Conservation (phyloP, 1,140 invertebrate genomes). For the Bicyclus anynana region DNA sequence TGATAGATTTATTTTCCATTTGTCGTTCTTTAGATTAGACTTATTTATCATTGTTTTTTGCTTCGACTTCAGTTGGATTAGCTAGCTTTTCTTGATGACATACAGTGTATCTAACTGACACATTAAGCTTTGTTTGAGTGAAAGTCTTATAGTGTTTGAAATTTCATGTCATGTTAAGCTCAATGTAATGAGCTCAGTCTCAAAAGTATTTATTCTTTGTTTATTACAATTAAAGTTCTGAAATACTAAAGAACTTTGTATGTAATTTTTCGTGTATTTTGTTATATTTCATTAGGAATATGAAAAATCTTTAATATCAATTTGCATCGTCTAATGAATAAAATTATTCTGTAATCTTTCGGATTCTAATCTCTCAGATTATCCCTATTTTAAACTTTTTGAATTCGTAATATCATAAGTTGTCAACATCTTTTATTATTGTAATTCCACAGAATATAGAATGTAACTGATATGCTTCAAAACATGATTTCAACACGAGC, state of each 20-base stretch:
- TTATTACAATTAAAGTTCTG: too few species aligned
- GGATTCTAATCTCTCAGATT: too few species aligned
- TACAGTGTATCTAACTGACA: neutral
- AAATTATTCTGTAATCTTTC: too few species aligned
- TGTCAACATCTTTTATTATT: neutral
- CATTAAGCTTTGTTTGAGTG: neutral
- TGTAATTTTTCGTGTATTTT: too few species aligned
- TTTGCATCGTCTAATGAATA: too few species aligned
- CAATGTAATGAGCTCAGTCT: neutral
- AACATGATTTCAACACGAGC: constrained; percentile 9
- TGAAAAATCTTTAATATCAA: too few species aligned
- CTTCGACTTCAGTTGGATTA: neutral
- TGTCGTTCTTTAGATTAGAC: constrained; percentile 4
- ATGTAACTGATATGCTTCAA: constrained; percentile 2
- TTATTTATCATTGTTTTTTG: constrained; percentile 8
- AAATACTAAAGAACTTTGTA: too few species aligned
- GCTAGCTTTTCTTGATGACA: neutral
- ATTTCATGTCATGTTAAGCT: neutral
- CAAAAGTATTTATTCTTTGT: too few species aligned
- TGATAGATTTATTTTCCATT: constrained; percentile 8
- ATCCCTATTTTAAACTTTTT: too few species aligned
- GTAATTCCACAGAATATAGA: neutral
- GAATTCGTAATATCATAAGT: neutral
- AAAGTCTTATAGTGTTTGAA: neutral
- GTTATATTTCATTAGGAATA: too few species aligned